Evolutionary conservation across 2,797 vertebrate genomes (phyloP).

Genomic region (Sphaeramia orbicularis): DNA sequence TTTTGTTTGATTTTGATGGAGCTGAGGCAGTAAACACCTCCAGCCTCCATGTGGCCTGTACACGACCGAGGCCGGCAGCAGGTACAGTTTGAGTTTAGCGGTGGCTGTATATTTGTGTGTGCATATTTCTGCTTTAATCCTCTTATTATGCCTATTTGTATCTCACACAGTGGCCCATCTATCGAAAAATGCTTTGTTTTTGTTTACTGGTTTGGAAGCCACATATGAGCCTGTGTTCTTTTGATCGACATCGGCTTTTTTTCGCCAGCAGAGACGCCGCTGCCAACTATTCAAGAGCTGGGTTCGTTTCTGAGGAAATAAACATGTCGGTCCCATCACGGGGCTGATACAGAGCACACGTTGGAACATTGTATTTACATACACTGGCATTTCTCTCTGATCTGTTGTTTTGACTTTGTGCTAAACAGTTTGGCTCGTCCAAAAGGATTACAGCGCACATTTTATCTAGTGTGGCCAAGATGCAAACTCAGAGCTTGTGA

Average conservation of each 20-base stretch:
- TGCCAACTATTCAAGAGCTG: slow-evolving; percentile 37
- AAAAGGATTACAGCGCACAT: slow-evolving; percentile 32
- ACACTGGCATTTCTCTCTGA: slow-evolving; percentile 35
- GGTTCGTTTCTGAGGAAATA: slow-evolving; percentile 42
- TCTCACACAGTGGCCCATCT: slow-evolving; percentile 49
- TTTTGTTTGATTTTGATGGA: slow-evolving; percentile 38
- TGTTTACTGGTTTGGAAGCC: slow-evolving; percentile 50
- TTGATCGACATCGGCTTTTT: slow-evolving; percentile 24
- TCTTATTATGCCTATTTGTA: slow-evolving; percentile 27
- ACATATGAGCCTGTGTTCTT: slow-evolving; percentile 25
- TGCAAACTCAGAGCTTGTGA: slow-evolving; percentile 28
- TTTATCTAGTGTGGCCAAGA: slow-evolving; percentile 44
- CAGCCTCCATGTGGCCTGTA: slow-evolving; percentile 46
- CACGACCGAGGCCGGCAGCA: slow-evolving; percentile 30
- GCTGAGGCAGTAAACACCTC: slow-evolving; percentile 26
- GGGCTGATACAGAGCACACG: slow-evolving; percentile 36
- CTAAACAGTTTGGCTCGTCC: slow-evolving; percentile 60
- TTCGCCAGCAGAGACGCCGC: slow-evolving; percentile 35
- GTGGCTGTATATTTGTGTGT: slow-evolving; percentile 30
- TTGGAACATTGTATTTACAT: slow-evolving; percentile 46
- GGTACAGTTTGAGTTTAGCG: slow-evolving; percentile 28
- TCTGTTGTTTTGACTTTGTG: slow-evolving; percentile 64
- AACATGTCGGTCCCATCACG: slow-evolving; percentile 49
- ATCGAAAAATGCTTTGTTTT: slow-evolving; percentile 38
- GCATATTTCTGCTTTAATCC: slow-evolving; percentile 25